phyloP scores from a whole-genome alignment of 2,797 vertebrate genomes.

The Scyliorhinus canicula region DNA sequence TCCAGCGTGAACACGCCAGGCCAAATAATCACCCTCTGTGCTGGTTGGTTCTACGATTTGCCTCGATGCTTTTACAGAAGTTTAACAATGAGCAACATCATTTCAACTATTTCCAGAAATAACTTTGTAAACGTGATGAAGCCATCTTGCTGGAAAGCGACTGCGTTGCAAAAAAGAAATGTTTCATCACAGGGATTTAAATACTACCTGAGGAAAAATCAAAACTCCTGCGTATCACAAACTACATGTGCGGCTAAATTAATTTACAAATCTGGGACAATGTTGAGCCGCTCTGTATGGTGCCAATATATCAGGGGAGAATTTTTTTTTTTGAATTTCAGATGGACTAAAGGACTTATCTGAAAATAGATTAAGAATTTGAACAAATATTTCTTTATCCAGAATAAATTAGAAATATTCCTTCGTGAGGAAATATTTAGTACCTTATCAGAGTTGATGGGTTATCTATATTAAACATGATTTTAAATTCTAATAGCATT shows the following conservation, averaged over 20 bases:
- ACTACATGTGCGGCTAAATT: neutral
- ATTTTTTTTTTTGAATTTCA: neutral
- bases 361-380: slow-evolving; percentile 21
- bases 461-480: neutral
- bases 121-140: neutral
- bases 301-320: neutral
- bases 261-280: neutral
- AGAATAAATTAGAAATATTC: slow-evolving; percentile 31
- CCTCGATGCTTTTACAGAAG: neutral
- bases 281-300: neutral
- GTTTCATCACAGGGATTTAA: neutral
- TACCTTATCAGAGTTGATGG: neutral
- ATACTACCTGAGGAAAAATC: neutral
- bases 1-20: neutral
- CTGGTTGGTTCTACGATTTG: neutral
- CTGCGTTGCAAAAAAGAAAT: neutral
- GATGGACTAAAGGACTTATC: neutral
- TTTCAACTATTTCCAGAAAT: slow-evolving; percentile 9
- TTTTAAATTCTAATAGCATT: neutral
- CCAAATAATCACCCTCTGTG: neutral
- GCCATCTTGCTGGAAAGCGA: neutral
- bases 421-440: neutral
- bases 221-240: neutral
- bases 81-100: neutral
- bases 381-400: neutral